phyloP scores from a whole-genome alignment of 2,113 vertebrate genomes.

The Manacus vitellinus region DNA sequence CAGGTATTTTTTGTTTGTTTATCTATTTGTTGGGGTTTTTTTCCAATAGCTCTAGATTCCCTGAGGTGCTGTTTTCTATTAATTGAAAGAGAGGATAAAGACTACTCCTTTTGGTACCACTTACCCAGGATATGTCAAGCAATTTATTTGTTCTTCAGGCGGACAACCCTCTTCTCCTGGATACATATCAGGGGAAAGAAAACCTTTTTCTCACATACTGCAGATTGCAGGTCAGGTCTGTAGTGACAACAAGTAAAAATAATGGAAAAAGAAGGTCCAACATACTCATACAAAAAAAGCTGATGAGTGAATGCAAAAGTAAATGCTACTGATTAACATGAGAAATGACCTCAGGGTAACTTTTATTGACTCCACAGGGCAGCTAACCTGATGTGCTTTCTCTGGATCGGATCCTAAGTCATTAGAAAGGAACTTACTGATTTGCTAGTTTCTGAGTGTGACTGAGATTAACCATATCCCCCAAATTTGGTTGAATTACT shows the following conservation, averaged over 20 bases:
- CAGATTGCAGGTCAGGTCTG: background rate
- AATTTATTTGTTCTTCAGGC: conserved; percentile 28
- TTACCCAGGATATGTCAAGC: background rate
- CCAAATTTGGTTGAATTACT: background rate
- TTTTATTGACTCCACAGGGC: background rate
- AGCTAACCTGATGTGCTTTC: background rate
- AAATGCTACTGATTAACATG: background rate
- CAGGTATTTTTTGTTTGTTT: background rate
- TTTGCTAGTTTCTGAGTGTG: background rate
- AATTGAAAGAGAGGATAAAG: conserved; percentile 49
- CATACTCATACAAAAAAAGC: background rate
- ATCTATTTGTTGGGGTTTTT: background rate
- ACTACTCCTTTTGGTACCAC: background rate
- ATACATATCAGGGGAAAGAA: background rate
- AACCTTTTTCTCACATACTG: background rate
- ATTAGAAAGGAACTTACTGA: background rate
- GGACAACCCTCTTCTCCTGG: background rate
- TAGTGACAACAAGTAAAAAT: background rate
- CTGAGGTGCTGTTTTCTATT: background rate
- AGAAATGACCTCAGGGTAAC: background rate
- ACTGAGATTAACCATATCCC: background rate
- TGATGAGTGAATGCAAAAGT: background rate
- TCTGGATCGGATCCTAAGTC: background rate
- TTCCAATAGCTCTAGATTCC: background rate
- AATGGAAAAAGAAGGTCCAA: background rate